Percentiles rank a stretch among this genome's conserved stretches.
phyloP scores from a whole-genome alignment of 2,888 invertebrate species.

The Marasmarcha lunaedactyla region DNA sequence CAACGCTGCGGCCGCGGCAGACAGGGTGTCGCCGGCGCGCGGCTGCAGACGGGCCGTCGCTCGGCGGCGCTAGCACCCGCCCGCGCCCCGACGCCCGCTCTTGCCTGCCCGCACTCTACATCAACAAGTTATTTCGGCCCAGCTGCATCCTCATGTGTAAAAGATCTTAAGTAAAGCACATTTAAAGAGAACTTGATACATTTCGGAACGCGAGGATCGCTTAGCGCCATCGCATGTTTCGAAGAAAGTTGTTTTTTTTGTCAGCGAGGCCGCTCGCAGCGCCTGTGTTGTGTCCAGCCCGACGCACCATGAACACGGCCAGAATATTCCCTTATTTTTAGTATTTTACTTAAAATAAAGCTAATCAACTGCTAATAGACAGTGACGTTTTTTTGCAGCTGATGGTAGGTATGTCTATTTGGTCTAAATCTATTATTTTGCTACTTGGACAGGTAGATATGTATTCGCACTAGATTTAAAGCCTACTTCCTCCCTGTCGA shows the following conservation, averaged over 20 bases:
- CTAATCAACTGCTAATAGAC: no score
- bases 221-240: slow-evolving; percentile 67
- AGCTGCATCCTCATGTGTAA: slow-evolving; percentile 28
- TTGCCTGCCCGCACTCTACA: slow-evolving; percentile 49
- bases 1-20: slow-evolving; percentile 87
- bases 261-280: slow-evolving; percentile 50
- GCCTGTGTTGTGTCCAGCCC: slow-evolving; percentile 45
- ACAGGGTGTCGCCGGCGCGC: slow-evolving; percentile 94
- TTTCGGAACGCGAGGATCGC: slow-evolving; percentile 28
- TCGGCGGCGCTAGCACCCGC: slow-evolving; percentile 63
- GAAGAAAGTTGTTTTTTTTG: slow-evolving; percentile 66
- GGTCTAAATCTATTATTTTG: no score
- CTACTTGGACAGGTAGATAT: no score
- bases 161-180: slow-evolving; percentile 41
- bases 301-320: slow-evolving; percentile 48
- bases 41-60: slow-evolving; percentile 84
- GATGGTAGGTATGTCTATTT: no score
- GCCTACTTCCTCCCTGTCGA: no score
- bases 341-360: slow-evolving; percentile 18
- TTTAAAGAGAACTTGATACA: slow-evolving; percentile 31
- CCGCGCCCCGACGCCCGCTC: slow-evolving; percentile 39
- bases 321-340: slow-evolving; percentile 27
- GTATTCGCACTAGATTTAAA: no score
- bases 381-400: no score
- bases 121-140: slow-evolving; percentile 69